These are phyloP conservation scores for Scaptomyza tumidula DNA, from an alignment of 2,888 invertebrate species.

Conservation along the genomic window DNA sequence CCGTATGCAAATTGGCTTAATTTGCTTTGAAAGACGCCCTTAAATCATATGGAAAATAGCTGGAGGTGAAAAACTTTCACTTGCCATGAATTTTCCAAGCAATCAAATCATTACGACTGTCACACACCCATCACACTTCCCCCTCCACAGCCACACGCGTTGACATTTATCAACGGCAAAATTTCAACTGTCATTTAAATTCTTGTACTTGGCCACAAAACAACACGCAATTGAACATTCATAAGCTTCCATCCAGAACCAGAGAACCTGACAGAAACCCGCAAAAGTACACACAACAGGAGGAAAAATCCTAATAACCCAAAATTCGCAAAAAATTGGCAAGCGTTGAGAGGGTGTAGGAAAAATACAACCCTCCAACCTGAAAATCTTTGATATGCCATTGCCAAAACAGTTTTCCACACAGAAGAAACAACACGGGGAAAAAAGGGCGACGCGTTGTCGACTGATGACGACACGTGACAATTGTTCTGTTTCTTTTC, in stretches of 20 bases:
- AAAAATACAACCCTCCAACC: conserved; percentile 23
- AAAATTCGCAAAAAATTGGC: conserved; percentile 66
- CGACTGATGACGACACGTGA: conserved; percentile 64
- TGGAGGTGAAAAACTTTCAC: conserved; percentile 40
- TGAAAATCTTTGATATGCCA: conserved; percentile 64
- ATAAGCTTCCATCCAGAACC: conserved; percentile 43
- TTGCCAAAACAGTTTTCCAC: conserved; percentile 67
- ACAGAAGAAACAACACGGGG: conserved; percentile 33
- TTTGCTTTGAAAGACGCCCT: conserved; percentile 57
- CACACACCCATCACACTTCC: conserved; percentile 26
- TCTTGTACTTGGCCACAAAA: conserved; percentile 42
- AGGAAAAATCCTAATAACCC: conserved; percentile 64
- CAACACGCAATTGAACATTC: conserved; percentile 71
- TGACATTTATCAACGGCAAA: conserved; percentile 67
- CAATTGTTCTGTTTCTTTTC: conserved; percentile 65
- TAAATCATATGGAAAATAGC: conserved; percentile 43
- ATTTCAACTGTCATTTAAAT: conserved; percentile 71
- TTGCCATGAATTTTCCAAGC: conserved; percentile 57
- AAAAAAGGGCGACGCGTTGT: conserved; percentile 17
- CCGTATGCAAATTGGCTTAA: conserved; percentile 64
- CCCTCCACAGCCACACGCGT: conserved; percentile 44
- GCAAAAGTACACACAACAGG: conserved; percentile 51
- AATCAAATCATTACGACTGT: conserved; percentile 65
- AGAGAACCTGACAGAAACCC: conserved; percentile 29
- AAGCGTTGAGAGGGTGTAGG: conserved; percentile 8